phyloP scores from a whole-genome alignment of 35 echinoderm and acorn worm genomes.

The Eucidaris tribuloides region DNA sequence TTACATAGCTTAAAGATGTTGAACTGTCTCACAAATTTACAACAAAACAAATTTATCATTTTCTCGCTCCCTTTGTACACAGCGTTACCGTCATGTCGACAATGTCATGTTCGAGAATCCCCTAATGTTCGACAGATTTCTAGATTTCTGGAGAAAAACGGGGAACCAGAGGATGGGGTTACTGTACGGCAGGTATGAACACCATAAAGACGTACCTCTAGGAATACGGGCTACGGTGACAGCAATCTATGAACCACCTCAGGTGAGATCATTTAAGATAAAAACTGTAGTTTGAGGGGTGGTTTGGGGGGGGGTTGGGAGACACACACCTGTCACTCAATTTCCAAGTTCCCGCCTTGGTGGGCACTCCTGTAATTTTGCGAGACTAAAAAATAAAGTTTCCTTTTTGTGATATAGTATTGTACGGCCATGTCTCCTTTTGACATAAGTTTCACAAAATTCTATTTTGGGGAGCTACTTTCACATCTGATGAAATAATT shows the following conservation, averaged over 20 bases:
- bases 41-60: not conserved
- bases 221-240: constrained; percentile 88
- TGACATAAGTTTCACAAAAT: too few relatives aligned
- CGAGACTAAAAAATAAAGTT: too few relatives aligned
- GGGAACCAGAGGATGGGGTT: constrained; percentile 86
- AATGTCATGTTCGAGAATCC: constrained; percentile 99
- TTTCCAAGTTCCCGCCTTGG: too few relatives aligned
- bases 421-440: too few relatives aligned
- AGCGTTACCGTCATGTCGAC: constrained; percentile 94
- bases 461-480: too few relatives aligned
- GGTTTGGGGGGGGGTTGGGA: too few relatives aligned
- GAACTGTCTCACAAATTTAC: not conserved
- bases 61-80: not conserved
- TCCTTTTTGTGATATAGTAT: too few relatives aligned
- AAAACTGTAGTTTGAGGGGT: not conserved
- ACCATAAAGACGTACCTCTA: constrained; percentile 92
- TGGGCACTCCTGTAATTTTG: too few relatives aligned
- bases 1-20: too few relatives aligned
- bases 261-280: constrained; percentile 47
- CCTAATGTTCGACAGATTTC: constrained; percentile 75
- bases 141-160: constrained; percentile 96
- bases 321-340: too few relatives aligned
- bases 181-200: constrained; percentile 81
- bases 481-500: too few relatives aligned
- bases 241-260: constrained; percentile 98